phyloP scores from a whole-genome alignment of 2,113 vertebrate species.

The Pluvialis apricaria region DNA sequence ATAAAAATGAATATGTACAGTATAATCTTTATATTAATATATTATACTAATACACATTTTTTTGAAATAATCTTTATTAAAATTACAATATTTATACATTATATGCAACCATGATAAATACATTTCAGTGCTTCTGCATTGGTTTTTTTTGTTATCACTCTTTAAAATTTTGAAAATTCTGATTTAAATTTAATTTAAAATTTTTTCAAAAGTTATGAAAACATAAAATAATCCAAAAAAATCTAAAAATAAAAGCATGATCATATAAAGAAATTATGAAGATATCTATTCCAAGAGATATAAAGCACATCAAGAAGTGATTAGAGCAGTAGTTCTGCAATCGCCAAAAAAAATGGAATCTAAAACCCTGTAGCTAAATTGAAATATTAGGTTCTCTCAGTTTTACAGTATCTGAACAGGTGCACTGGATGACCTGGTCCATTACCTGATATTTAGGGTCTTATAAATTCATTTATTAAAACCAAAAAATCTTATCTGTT shows the following conservation, averaged over 20 bases:
- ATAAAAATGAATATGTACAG: neutral
- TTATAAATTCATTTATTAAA: neutral
- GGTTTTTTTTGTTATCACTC: neutral
- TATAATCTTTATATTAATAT: neutral
- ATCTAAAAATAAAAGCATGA: neutral
- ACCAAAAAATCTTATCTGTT: accelerated
- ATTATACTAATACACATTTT: neutral
- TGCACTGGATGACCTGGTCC: neutral
- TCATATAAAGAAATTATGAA: neutral
- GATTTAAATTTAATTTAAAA: too few relatives aligned
- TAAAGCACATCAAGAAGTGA: neutral
- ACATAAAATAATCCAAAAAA: neutral
- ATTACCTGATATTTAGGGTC: neutral
- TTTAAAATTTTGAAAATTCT: too few relatives aligned
- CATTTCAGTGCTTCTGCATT: neutral
- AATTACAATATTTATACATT: neutral
- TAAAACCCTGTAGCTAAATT: neutral
- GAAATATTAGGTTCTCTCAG: neutral
- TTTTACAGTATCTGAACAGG: neutral
- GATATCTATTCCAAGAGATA: neutral
- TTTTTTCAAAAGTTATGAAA: neutral
- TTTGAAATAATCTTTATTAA: neutral
- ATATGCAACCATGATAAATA: neutral
- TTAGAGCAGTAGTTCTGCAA: neutral
- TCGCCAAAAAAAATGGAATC: too few relatives aligned